A percentile compares a stretch with the other conserved stretches of the same genome.
Evolutionary conservation across 1,140 invertebrate species (phyloP).

Genomic region (Chymomyza costata): DNA sequence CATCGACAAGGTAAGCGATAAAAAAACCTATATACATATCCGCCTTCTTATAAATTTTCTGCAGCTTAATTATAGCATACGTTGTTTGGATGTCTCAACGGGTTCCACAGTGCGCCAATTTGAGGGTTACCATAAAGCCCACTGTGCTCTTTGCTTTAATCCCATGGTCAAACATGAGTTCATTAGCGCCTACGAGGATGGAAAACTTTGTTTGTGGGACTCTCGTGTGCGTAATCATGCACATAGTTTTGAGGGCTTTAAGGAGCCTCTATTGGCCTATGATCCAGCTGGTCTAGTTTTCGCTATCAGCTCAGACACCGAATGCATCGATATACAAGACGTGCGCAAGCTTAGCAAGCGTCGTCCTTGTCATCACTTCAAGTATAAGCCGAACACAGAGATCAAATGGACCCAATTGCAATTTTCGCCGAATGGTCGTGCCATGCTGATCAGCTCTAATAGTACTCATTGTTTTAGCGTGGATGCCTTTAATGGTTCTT

Average conservation of each 20-base stretch:
- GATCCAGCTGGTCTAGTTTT: slow-evolving; percentile 35
- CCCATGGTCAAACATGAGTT: slow-evolving; percentile 26
- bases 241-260: slow-evolving; percentile 8
- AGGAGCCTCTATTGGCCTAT: slow-evolving; percentile 18
- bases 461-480: slow-evolving; percentile 39
- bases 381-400: slow-evolving; percentile 13
- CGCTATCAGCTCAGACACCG: slow-evolving; percentile 12
- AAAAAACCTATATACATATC: not conserved
- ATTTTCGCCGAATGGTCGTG: slow-evolving; percentile 36
- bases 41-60: not conserved
- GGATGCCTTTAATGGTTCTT: slow-evolving; percentile 20
- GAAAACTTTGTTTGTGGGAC: slow-evolving; percentile 36
- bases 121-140: slow-evolving; percentile 7
- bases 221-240: slow-evolving; percentile 10
- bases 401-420: slow-evolving; percentile 45
- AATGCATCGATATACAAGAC: slow-evolving; percentile 30
- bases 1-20: slow-evolving; percentile 30
- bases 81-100: slow-evolving; percentile 24
- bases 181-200: slow-evolving; percentile 28
- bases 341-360: slow-evolving; percentile 24
- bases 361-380: slow-evolving; percentile 29
- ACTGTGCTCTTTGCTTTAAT: slow-evolving; percentile 11
- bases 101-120: slow-evolving; percentile 13
- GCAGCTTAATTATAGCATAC: slow-evolving; percentile 27
- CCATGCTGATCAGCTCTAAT: slow-evolving; percentile 33